phyloP scores from a whole-genome alignment of 2,888 invertebrate species.

The Volucella bombylans region DNA sequence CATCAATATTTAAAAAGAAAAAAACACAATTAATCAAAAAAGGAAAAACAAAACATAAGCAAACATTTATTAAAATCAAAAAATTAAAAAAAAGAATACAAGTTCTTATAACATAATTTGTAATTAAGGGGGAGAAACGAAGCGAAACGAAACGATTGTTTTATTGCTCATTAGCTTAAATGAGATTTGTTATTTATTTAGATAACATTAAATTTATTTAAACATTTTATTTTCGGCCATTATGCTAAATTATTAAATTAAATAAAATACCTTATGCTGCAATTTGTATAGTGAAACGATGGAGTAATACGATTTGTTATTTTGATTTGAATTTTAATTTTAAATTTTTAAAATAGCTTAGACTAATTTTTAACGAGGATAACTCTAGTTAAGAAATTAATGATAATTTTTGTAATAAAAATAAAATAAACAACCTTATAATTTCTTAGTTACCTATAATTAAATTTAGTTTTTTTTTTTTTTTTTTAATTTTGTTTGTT shows the following conservation, averaged over 20 bases:
- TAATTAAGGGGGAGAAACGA: conserved; percentile 7
- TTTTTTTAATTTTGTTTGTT: conserved; percentile 10
- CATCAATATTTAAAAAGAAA: not conserved
- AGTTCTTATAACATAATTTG: conserved; percentile 13
- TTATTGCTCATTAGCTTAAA: conserved; percentile 7
- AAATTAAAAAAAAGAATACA: too few relatives aligned
- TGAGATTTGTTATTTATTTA: conserved; percentile 44
- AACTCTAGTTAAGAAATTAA: not conserved
- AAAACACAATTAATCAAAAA: too few relatives aligned
- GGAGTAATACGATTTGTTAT: conserved; percentile 15
- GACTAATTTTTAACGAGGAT: conserved; percentile 17
- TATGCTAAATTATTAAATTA: conserved; percentile 49
- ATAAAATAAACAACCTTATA: not conserved
- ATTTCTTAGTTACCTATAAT: conserved; percentile 10
- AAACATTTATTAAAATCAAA: too few relatives aligned
- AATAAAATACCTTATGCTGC: not conserved
- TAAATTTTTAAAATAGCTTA: conserved; percentile 35
- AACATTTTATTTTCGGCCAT: conserved; percentile 43
- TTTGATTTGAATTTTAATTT: not conserved
- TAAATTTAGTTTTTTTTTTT: not conserved
- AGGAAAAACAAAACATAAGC: too few relatives aligned
- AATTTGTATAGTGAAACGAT: conserved; percentile 46
- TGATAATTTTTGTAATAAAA: conserved; percentile 35
- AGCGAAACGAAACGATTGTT: not conserved
- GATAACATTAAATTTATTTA: not conserved